Percentiles rank a stretch among this genome's conserved stretches.
These are phyloP conservation scores for Enteromius fasciolatus DNA, from an alignment of 2,797 vertebrate species.

Conservation along the genomic window DNA sequence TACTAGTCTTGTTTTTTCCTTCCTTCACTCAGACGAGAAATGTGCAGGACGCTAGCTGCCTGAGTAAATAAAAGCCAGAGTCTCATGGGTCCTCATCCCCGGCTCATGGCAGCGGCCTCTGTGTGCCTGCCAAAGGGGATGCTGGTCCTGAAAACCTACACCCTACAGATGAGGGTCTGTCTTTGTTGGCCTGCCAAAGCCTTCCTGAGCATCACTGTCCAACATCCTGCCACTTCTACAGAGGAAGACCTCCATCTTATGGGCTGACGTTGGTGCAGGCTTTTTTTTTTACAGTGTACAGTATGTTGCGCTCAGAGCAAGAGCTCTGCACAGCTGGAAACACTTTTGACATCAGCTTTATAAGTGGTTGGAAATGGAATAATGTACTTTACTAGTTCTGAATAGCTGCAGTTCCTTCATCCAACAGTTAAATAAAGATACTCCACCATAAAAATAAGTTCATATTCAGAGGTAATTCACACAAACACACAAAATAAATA, in stretches of 20 bases:
- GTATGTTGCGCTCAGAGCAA: constrained; percentile 81
- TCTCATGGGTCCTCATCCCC: constrained; percentile 80
- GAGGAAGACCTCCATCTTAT: constrained; percentile 96
- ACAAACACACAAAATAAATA: background rate
- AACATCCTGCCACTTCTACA: constrained; percentile 86
- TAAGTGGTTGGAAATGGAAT: constrained; percentile 68
- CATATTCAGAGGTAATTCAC: background rate
- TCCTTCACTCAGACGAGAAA: constrained; percentile 96
- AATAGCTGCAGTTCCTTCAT: background rate
- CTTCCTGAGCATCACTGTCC: constrained; percentile 96
- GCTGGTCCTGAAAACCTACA: constrained; percentile 96
- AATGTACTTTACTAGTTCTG: background rate
- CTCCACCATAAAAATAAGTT: background rate
- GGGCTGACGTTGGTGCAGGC: constrained; percentile 73
- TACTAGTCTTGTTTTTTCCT: constrained; percentile 67
- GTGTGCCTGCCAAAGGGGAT: constrained; percentile 98
- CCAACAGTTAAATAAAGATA: background rate
- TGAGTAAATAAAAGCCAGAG: constrained; percentile 99
- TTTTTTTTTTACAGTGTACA: constrained; percentile 57
- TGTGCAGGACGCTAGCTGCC: constrained; percentile 95
- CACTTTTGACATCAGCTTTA: constrained; percentile 85
- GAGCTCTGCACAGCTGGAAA: constrained; percentile 84
- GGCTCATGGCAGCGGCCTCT: constrained; percentile 89
- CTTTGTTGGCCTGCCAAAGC: constrained; percentile 99
- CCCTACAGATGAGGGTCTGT: constrained; percentile 98